phyloP scores from a whole-genome alignment of 2,797 vertebrate genomes.

The Paedocypris micromegethes region DNA sequence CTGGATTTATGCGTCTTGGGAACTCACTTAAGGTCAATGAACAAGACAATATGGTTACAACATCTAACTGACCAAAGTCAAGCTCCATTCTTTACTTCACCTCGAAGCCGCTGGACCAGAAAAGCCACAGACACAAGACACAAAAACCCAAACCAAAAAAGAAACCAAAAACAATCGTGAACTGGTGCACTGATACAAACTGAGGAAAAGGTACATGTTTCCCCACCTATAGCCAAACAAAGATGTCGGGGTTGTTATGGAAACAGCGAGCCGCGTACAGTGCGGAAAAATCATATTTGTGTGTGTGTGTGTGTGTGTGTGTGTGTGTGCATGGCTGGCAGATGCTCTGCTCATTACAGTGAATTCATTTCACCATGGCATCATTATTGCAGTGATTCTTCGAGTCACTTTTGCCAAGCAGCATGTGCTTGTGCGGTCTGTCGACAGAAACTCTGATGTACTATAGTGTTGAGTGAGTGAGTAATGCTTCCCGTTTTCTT shows the following conservation, averaged over 20 bases:
- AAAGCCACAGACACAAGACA: too few species aligned
- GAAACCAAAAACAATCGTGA: too few species aligned
- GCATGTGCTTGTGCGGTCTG: slow-evolving; percentile 20
- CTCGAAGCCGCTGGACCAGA: too few species aligned
- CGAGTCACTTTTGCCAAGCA: slow-evolving; percentile 7
- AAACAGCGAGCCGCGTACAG: slow-evolving; percentile 37
- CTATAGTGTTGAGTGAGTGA: slow-evolving; percentile 5
- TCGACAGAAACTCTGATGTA: slow-evolving; percentile 6
- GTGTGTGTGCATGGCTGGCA: slow-evolving; percentile 11
- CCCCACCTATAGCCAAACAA: slow-evolving; percentile 8
- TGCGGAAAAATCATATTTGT: slow-evolving; percentile 15
- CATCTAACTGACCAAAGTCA: too few species aligned
- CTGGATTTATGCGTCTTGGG: too few species aligned
- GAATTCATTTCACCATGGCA: slow-evolving; percentile 11
- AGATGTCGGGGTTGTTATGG: slow-evolving; percentile 41
- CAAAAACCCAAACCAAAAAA: too few species aligned
- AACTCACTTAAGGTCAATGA: too few species aligned
- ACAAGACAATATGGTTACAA: too few species aligned
- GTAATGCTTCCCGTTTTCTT: background rate
- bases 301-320: background rate
- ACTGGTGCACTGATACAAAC: background rate
- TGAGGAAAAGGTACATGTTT: slow-evolving; percentile 20
- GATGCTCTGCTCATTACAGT: slow-evolving; percentile 13
- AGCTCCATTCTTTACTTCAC: too few species aligned
- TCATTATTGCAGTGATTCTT: slow-evolving; percentile 10